Base-by-base conservation (phyloP, 1,140 invertebrate genomes). In the Pinna nobilis region DNA sequence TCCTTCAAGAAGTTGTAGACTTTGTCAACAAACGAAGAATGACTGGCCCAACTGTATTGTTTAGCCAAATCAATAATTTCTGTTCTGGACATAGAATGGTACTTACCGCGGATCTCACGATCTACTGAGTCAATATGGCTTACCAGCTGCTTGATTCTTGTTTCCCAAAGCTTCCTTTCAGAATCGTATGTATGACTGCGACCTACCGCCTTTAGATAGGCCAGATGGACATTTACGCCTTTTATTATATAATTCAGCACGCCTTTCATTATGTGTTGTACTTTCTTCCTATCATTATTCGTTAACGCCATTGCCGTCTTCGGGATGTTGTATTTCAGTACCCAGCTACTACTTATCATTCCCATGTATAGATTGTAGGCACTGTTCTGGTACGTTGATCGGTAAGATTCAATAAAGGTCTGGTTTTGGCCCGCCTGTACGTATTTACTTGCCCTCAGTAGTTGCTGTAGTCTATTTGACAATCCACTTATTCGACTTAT, bases 1-100 rank as follows among this genome's bases (percentile, higher is more conserved):
- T 44, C 47, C 47, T 39, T 33, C 5, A 69, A 25, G n/a, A 32
- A 39, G 25, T 59, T 69, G 32, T 69, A 69, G 1, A 69, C 1
- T 15, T 32, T 23, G 5, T 59, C 1, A 7, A 32, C 28, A 30
- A 59, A 59, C 20, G 25, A n/a, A 13, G 7, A 5, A 7, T 59
- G 28, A 35, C 32, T 59, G 2, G 30, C 33, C 0, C 4, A 7
- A 32, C 20, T 59, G n/a, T 59, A 7, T 59, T 59, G 28, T 13
- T 25, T n/a, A 30, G 33, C 20, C 6, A 59, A 32, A 7, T 59
- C 1, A 32, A 30, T 35, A 6, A 35, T 32, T 20, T 59, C 55
- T 33, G 13, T 59, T 0, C 6, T 30, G 11, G 11, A 20, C n/a
- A 32, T 25, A 15, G 9, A 2, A 30, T 6, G 11, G 28, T 32